Base-by-base conservation (phyloP, 2,113 vertebrate genomes). In the Triplophysa dalaica region DNA sequence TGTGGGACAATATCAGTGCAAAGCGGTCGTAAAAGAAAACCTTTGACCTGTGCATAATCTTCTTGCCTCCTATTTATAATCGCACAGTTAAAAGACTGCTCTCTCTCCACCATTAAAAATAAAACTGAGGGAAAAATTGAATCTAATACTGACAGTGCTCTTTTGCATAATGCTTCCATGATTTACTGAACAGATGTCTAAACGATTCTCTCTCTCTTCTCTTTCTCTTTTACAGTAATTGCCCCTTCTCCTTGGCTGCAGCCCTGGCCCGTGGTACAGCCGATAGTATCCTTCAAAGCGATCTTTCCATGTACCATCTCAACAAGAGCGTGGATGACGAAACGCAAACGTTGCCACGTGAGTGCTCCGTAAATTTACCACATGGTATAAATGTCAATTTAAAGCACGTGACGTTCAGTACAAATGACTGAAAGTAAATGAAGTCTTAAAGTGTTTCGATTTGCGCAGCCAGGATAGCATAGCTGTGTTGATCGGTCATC, bases 191-290 rank as follows among this genome's bases (percentile, higher is more conserved):
- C 62, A 65, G 74, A 64, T 52, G 45, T 64, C 17, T 62, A 56
- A 58, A 38, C 19, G 50, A 38, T 8, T 70, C 24, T 50, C 26
- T 22, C 56, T 64, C 29, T 69, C 45, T 81, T 63, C 29, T 64
- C 45, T 81, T 43, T 80, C 43, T 78, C 41, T 77, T 12, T 79
- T 87, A 45, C 91, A 99, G 98, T 89, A 99, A 99, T 50, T 98
- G 96, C 79, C 97, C 96, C 0, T 99, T 96, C 64, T 96, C 96
- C 84, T 89, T 99, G 95, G 98, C 97, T 43, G 94, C 96, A n/a
- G 96, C 94, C 26, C 87, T 99, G 88, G 95, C 97, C 67, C 93
- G 96, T 88, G 94, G 95, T 41, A 96, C 97, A 1, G 92, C 96
- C 21, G 95, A 97, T 81, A 94, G 94, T 88, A 85, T 98, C 70